Evolutionary conservation across 1,140 invertebrate genomes (phyloP).

Genomic region (Acromyrmex heyeri): DNA sequence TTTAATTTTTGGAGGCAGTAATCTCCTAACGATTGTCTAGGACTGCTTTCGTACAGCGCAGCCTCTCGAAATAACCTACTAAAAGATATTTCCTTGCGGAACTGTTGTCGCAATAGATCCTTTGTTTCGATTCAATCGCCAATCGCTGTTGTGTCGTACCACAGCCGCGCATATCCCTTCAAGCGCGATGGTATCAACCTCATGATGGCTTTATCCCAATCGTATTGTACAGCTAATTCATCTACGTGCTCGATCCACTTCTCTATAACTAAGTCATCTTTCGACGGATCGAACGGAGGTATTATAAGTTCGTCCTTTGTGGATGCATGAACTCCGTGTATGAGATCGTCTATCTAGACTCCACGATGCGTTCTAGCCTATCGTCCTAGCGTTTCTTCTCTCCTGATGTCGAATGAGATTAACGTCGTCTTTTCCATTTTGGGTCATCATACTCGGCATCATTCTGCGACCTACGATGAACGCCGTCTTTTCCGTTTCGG

Average conservation of each 20-base stretch:
- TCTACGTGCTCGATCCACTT: constrained; percentile 9
- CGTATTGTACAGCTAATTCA: background rate
- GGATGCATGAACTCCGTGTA: background rate
- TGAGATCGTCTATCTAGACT: background rate
- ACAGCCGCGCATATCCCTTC: background rate
- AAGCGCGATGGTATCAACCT: background rate
- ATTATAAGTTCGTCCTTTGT: constrained; percentile 5
- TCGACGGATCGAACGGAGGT: background rate
- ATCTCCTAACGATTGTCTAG: constrained; percentile 1
- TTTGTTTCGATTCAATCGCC: background rate
- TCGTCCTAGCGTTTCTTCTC: background rate
- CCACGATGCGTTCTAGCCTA: background rate
- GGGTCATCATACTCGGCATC: too few species aligned
- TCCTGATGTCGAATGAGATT: background rate
- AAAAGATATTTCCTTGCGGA: constrained; percentile 15
- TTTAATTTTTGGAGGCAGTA: constrained; percentile 39
- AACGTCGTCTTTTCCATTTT: background rate
- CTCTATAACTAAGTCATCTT: background rate
- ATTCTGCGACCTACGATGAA: background rate
- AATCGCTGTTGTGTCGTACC: background rate
- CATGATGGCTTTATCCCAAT: background rate
- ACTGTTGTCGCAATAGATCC: background rate
- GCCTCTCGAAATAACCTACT: constrained; percentile 2
- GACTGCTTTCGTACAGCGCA: background rate
- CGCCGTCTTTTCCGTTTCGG: background rate